Evolutionary conservation across 2,888 invertebrate species (phyloP), one percentile per base, ranked within the genome.

Genomic region (Parnassius apollo): DNA sequence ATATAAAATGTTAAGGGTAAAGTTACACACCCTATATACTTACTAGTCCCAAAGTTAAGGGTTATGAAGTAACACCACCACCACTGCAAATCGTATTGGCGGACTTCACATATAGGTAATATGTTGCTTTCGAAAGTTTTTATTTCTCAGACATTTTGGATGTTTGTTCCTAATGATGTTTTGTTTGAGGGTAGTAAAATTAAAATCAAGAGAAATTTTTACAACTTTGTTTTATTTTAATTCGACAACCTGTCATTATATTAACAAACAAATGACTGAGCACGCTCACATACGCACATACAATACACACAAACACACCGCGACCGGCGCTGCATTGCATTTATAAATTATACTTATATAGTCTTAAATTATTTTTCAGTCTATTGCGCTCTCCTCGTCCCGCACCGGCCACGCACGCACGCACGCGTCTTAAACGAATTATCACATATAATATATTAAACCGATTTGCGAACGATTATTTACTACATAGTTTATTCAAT

Each of bases 211-310:
- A 69, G 72, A 83, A 84, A 85, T 86, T 90, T 90, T 91, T 90
- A 88, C 85, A 89, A 88, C 82, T 86, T 87, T 88, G 83, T 88
- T 90, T 88, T 91, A 92, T 91, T 93, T 94, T 94, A 94, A 94
- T 94, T 94, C 93, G 94, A 94, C 94, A 94, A 94, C 94, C 94
- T 94, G 94, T 94, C 94, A 94, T 94, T 94, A 94, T 94, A 94
- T 94, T 94, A 91, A 91, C 91, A 91, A 91, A 91, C 90, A 90
- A 91, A 91, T 91, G 91, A 91, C 91, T 91, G 90, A 90, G 90
- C 91, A 90, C 91, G 88, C 91, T 86, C 94, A 94, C 94, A 94
- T 90, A 92, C 92, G 91, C 86, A 92, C 92, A 90, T 86, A 88
- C 88, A 83, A 83, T 86, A 91, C 87, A 90, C 93, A 93, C 93